A percentile compares a stretch with the other conserved stretches of the same genome.
These are phyloP conservation scores for Thymelicus sylvestris DNA, from an alignment of 2,888 invertebrate genomes.

Conservation along the genomic window DNA sequence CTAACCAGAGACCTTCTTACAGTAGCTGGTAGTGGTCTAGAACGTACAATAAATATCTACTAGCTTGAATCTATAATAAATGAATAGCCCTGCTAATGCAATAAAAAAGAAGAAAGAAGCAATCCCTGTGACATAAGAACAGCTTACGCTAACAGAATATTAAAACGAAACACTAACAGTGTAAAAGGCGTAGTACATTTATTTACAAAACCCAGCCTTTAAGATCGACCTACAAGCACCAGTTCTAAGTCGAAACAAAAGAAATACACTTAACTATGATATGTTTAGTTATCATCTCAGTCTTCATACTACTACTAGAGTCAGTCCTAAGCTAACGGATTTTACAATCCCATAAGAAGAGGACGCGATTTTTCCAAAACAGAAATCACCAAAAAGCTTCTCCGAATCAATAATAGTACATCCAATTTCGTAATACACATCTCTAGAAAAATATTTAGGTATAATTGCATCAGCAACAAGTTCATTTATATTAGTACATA, in stretches of 20 bases:
- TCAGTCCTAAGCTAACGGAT: slow-evolving; percentile 83
- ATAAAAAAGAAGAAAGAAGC: slow-evolving; percentile 7
- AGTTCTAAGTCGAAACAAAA: slow-evolving; percentile 83
- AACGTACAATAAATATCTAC: too few relatives aligned
- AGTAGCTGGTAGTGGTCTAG: too few relatives aligned
- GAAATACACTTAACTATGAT: slow-evolving; percentile 80
- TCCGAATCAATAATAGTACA: slow-evolving; percentile 70
- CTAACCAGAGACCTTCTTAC: too few relatives aligned
- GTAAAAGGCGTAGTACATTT: slow-evolving; percentile 78
- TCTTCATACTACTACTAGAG: slow-evolving; percentile 83
- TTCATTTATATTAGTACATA: slow-evolving; percentile 80
- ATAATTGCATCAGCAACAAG: slow-evolving; percentile 79
- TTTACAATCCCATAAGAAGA: slow-evolving; percentile 81
- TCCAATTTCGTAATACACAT: slow-evolving; percentile 80
- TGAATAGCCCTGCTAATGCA: neutral
- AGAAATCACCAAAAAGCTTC: slow-evolving; percentile 77
- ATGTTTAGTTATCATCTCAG: slow-evolving; percentile 81
- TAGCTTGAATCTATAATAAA: slow-evolving; percentile 2
- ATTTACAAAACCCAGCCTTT: slow-evolving; percentile 84
- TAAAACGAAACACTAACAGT: slow-evolving; percentile 62
- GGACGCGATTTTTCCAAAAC: slow-evolving; percentile 82
- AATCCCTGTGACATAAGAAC: slow-evolving; percentile 52
- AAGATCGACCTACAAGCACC: slow-evolving; percentile 84
- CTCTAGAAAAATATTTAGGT: slow-evolving; percentile 84
- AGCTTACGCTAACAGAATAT: slow-evolving; percentile 51